These are phyloP conservation scores for Torymus tubicola DNA, from an alignment of 2,888 invertebrate species.

Conservation along the genomic window DNA sequence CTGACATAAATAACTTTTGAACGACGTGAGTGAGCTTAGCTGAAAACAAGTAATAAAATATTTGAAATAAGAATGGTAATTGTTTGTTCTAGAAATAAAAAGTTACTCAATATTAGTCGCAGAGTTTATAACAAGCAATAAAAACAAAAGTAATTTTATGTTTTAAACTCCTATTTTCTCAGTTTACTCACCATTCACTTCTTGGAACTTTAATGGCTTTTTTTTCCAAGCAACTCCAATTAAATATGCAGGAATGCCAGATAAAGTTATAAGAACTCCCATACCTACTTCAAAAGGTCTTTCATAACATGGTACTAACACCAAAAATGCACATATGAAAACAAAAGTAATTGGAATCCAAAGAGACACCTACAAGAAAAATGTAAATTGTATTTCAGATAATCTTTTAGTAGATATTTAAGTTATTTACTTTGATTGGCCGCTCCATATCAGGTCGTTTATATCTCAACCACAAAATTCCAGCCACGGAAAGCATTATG, in stretches of 20 bases:
- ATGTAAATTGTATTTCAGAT: neutral
- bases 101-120: too few species aligned
- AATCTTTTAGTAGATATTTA: too few species aligned
- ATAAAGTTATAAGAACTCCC: constrained; percentile 87
- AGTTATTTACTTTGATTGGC: constrained; percentile 86
- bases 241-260: constrained; percentile 90
- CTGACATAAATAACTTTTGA: constrained; percentile 86
- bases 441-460: constrained; percentile 87
- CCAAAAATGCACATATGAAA: constrained; percentile 85
- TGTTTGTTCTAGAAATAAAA: neutral
- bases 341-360: constrained; percentile 89
- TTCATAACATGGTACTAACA: constrained; percentile 87
- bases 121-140: neutral
- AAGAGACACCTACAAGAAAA: constrained; percentile 80
- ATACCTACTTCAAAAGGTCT: constrained; percentile 88
- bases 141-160: neutral
- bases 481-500: constrained; percentile 90
- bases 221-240: constrained; percentile 83
- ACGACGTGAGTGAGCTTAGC: constrained; percentile 80
- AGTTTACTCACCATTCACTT: constrained; percentile 80
- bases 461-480: constrained; percentile 89
- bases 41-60: constrained; percentile 73
- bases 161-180: constrained; percentile 16
- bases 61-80: neutral
- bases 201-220: constrained; percentile 81